Evolutionary conservation across 2,888 invertebrate genomes (phyloP).

Genomic region (Amiota mariae): DNA sequence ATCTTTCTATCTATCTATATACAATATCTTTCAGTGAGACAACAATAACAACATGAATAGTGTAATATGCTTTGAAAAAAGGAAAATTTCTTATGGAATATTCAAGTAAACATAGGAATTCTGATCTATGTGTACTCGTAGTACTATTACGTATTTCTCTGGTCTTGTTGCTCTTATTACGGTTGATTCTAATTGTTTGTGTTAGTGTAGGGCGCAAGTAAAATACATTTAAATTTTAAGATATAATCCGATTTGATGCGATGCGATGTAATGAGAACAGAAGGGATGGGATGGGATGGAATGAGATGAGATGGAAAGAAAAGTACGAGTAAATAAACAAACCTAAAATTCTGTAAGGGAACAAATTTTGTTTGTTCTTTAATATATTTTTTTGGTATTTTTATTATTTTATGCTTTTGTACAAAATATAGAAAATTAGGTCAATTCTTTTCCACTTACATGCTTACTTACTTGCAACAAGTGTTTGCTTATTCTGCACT

Average conservation of each 20-base stretch:
- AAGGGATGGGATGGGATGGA: not conserved
- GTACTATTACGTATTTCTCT: too few species aligned
- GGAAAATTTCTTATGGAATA: too few species aligned
- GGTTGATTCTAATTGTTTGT: not conserved
- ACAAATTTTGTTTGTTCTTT: conserved; percentile 8
- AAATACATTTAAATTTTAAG: not conserved
- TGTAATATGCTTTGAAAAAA: too few species aligned
- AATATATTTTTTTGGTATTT: conserved; percentile 2
- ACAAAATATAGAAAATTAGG: conserved; percentile 12
- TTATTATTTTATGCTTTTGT: conserved; percentile 26
- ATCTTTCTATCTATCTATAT: too few species aligned
- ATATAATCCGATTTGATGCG: too few species aligned
- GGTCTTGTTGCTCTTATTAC: too few species aligned
- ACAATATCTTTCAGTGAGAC: not conserved
- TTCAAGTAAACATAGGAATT: too few species aligned
- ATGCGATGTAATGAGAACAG: conserved; percentile 4
- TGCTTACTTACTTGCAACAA: conserved; percentile 22
- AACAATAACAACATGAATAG: not conserved
- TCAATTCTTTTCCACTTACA: not conserved
- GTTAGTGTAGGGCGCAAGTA: conserved; percentile 37
- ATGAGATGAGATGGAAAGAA: not conserved
- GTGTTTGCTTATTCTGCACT: not conserved
- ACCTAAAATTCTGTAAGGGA: conserved; percentile 7
- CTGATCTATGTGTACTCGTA: too few species aligned
- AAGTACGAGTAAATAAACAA: not conserved